Conservation (phyloP, 2,888 invertebrate species). For the Pollenia griseotomentosa region DNA sequence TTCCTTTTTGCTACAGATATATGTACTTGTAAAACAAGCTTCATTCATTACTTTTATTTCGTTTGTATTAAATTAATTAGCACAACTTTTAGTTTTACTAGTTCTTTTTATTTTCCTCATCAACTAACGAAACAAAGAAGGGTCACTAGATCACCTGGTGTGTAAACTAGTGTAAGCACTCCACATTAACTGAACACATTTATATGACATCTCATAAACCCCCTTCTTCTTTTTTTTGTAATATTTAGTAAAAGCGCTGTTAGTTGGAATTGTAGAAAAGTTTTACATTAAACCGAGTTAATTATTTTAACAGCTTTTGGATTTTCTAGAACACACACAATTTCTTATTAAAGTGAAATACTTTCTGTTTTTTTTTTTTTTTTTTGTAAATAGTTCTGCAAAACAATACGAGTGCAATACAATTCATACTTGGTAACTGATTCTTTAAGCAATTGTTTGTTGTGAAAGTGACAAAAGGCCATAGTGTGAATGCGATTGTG, state of each 20-base stretch:
- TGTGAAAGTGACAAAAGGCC: conserved; percentile 53
- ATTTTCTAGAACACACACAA: conserved; percentile 39
- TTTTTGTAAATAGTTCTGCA: neutral
- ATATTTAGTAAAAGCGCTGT: conserved; percentile 23
- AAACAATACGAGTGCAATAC: conserved; percentile 14
- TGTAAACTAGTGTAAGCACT: conserved; percentile 46
- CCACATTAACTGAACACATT: neutral
- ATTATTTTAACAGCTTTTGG: conserved; percentile 73
- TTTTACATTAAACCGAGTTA: conserved; percentile 61
- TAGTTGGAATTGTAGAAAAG: conserved; percentile 40
- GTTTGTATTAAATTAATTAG: conserved; percentile 57
- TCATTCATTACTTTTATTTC: neutral
- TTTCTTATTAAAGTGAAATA: conserved; percentile 1
- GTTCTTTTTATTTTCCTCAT: conserved; percentile 22
- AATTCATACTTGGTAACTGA: conserved; percentile 10
- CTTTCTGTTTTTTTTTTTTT: neutral
- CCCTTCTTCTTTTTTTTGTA: neutral
- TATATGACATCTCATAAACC: conserved; percentile 40
- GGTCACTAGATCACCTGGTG: conserved; percentile 69
- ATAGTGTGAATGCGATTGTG: conserved; percentile 31
- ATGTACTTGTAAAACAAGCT: no score
- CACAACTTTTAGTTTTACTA: conserved; percentile 43
- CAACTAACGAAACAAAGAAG: conserved; percentile 44
- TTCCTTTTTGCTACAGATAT: no score
- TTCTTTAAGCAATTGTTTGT: conserved; percentile 2